Percentiles rank a stretch among this genome's conserved stretches.
phyloP scores from a whole-genome alignment of 2,888 invertebrate species.

The Uropetala carovei region DNA sequence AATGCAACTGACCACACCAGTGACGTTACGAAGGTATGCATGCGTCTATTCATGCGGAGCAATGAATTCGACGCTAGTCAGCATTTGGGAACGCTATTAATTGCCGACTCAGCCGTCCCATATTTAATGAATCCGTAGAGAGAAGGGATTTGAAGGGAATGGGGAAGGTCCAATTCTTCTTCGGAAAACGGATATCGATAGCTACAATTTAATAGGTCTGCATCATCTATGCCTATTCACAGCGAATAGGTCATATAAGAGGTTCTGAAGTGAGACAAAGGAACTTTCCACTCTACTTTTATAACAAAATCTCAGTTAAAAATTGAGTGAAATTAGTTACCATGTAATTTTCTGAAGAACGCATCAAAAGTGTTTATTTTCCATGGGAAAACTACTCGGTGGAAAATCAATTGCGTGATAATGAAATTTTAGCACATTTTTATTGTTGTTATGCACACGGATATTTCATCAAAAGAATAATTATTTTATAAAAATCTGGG shows the following conservation, averaged over 20 bases:
- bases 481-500: no score
- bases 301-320: no score
- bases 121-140: conserved; percentile 2
- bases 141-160: neutral
- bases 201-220: neutral
- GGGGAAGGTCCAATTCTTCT: neutral
- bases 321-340: no score
- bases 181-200: neutral
- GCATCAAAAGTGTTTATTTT: no score
- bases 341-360: no score
- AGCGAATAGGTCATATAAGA: neutral
- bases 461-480: no score
- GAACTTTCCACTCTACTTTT: neutral
- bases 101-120: neutral
- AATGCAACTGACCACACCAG: neutral
- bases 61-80: neutral
- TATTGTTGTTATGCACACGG: no score
- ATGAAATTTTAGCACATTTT: no score
- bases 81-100: conserved; percentile 7
- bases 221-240: neutral
- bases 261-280: neutral
- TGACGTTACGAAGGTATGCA: neutral
- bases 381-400: no score
- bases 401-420: no score
- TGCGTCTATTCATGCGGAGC: neutral